Conservation (phyloP, 2,888 invertebrate genomes). For the Orthosia gothica region DNA sequence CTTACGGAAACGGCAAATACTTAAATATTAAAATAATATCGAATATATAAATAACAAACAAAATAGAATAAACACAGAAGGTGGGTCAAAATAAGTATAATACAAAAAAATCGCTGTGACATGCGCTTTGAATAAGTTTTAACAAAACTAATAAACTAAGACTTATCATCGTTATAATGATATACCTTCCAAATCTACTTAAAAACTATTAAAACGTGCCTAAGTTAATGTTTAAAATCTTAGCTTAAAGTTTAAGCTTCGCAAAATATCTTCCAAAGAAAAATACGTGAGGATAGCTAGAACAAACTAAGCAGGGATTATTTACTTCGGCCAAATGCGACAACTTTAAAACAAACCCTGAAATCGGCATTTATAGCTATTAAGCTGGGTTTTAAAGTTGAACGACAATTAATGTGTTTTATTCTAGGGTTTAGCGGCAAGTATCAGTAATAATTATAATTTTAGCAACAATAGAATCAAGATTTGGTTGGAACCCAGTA, state of each 20-base stretch:
- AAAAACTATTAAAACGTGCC: conserved; percentile 3
- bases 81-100: too few species aligned
- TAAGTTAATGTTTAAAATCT: conserved; percentile 16
- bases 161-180: not conserved
- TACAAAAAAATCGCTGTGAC: not conserved
- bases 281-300: conserved; percentile 3
- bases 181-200: conserved; percentile 1
- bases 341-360: conserved; percentile 14
- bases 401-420: conserved; percentile 7
- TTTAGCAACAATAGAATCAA: not conserved
- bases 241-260: conserved; percentile 14
- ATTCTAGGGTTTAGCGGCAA: not conserved
- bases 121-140: not conserved
- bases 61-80: too few species aligned
- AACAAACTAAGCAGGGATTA: conserved; percentile 22
- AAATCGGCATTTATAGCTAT: conserved; percentile 1
- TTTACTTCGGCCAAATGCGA: conserved; percentile 22
- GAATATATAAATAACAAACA: too few species aligned
- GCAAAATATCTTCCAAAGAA: not conserved
- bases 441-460: not conserved
- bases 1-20: too few species aligned
- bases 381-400: conserved; percentile 2
- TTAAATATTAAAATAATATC: too few species aligned
- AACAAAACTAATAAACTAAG: too few species aligned
- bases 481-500: not conserved